Base-by-base conservation (phyloP, 2,113 vertebrate species). In the Spea multiplicata region DNA sequence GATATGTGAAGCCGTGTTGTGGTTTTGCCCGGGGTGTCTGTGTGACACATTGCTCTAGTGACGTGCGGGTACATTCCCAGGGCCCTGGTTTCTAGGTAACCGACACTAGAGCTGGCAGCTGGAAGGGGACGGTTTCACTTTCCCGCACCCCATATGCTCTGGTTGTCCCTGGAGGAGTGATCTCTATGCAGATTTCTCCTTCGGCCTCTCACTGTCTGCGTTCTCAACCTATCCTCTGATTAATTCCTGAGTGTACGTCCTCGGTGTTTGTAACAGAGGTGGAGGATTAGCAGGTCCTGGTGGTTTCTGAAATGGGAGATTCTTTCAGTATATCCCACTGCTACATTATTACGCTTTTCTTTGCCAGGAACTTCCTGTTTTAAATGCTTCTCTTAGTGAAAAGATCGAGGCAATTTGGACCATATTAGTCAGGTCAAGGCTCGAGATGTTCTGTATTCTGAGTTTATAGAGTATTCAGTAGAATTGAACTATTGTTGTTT, bases 81-180 rank as follows among this genome's bases (percentile, higher is more conserved):
- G 86, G 90, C 91, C 92, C 93, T 83, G 90, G 94, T 94, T 96
- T 89, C 93, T 91, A 95, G 94, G 94, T 94, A 94, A 95, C 94
- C 93, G 92, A 78, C 86, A 81, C 76, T 92, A 93, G 87, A 89
- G 83, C 91, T 93, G 93, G 91, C 92, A 93, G 93, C 86, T 87
- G 88, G 79, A 89, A 89, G 88, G 90, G 92, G 88, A 89, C 90
- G 92, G 92, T 86, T 91, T 81, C 83, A 87, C 91, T 95, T 95
- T 94, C 93, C 93, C 94, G 86, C 89, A 90, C 93, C 95, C 96
- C 97, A 98, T 99, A 97, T 99, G 96, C 93, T 92, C 93, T 91
- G 94, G 91, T 94, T 93, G 89, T 91, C 97, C 94, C 97, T 75
- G 75, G 94, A 94, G 97, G 90, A 93, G 93, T 95, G 95, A 98